Evolutionary conservation across 2,888 invertebrate species (phyloP).

Genomic region (Hydriomena furcata): DNA sequence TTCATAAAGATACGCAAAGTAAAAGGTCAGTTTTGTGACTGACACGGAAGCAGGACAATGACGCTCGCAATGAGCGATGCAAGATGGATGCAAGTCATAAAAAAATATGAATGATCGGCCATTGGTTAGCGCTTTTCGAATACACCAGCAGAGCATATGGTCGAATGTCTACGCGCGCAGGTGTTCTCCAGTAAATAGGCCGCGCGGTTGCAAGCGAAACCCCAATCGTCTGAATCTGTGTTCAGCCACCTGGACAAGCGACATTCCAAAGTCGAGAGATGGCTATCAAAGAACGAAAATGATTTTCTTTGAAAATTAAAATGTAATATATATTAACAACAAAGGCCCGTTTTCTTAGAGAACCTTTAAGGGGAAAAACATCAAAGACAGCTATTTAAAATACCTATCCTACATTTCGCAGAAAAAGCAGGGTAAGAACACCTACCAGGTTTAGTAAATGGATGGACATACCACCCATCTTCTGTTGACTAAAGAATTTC

Average conservation of each 20-base stretch:
- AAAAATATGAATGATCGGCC: too few relatives aligned
- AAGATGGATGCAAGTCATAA: too few relatives aligned
- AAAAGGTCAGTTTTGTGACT: too few relatives aligned
- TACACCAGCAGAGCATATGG: background rate
- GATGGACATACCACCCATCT: too few relatives aligned
- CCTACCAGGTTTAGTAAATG: too few relatives aligned
- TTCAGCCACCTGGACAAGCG: slow-evolving; percentile 22
- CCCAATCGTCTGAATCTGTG: slow-evolving; percentile 8
- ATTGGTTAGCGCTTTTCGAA: slow-evolving; percentile 1
- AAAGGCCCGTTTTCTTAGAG: background rate
- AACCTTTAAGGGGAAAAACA: background rate
- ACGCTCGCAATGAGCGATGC: slow-evolving; percentile 1
- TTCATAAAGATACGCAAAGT: too few relatives aligned
- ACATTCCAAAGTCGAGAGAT: slow-evolving; percentile 21
- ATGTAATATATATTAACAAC: too few relatives aligned
- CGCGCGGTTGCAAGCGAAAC: slow-evolving; percentile 20
- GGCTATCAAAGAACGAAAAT: background rate
- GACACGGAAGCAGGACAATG: background rate
- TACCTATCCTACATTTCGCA: too few relatives aligned
- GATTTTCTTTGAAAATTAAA: too few relatives aligned
- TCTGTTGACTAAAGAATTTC: too few relatives aligned
- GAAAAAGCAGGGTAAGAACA: too few relatives aligned
- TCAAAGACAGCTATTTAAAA: too few relatives aligned
- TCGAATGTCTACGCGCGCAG: slow-evolving; percentile 13
- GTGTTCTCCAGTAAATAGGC: slow-evolving; percentile 27